Conservation (phyloP, 2,888 invertebrate genomes). For the Calameuta pallipes region DNA sequence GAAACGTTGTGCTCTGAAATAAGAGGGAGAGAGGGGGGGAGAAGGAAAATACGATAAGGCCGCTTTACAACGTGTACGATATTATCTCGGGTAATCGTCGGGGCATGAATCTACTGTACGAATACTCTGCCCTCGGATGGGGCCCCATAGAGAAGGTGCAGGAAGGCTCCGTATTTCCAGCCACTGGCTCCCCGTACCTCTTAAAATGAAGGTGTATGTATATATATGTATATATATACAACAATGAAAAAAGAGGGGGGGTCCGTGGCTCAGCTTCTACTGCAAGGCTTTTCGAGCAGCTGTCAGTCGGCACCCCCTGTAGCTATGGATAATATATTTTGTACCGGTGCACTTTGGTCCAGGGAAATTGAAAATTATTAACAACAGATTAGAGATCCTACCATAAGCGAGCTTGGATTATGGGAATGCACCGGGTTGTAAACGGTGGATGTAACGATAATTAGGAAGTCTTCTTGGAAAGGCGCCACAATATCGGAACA, state of each 20-base stretch:
- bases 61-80: conserved; percentile 45
- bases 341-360: conserved; percentile 30
- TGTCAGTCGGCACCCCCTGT: conserved; percentile 40
- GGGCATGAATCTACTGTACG: conserved; percentile 12
- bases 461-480: not conserved
- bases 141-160: not conserved
- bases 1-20: not conserved
- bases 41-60: conserved; percentile 33
- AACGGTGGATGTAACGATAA: conserved; percentile 2
- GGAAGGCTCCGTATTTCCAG: not conserved
- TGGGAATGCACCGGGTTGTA: not conserved
- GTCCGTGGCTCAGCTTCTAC: not conserved
- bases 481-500: not conserved
- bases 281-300: conserved; percentile 26
- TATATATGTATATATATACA: not conserved
- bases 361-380: conserved; percentile 35
- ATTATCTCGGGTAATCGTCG: conserved; percentile 49
- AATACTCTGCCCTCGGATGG: not conserved
- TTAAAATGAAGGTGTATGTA: not conserved
- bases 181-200: conserved; percentile 6
- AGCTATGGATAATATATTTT: conserved; percentile 40
- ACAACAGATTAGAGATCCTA: conserved; percentile 4
- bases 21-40: too few species aligned
- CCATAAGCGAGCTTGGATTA: not conserved
- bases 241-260: conserved; percentile 1